Base-by-base conservation (phyloP, 1,140 invertebrate species). In the Drosophila repletoides region DNA sequence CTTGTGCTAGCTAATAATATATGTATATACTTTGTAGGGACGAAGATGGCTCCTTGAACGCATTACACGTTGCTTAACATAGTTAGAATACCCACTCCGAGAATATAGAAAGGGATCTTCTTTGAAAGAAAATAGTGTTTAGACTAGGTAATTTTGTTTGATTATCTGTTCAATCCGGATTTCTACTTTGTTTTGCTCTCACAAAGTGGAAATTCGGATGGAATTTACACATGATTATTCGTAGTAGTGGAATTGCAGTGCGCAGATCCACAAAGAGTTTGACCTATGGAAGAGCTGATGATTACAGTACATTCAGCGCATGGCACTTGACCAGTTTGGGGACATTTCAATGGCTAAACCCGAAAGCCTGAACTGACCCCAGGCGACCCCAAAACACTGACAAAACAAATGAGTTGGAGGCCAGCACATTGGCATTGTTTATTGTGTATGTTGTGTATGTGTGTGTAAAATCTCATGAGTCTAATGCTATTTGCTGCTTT, bases 341-440 rank as follows among this genome's bases (percentile, higher is more conserved):
- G 41, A 1, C 26, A 21, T 15, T 29, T 22, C n/a, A n/a, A n/a
- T n/a, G 33, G 28, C 10, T 2, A 15, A 41, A 29, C 4, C 24
- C 4, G n/a, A 15, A 43, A 29, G 33, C 56, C 56, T 19, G 26
- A 61, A 24, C 21, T 60, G 56, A 38, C 31, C 31, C 28, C 33
- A 49, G 28, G 22, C 34, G 46, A 14, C 15, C 43, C 43, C 5
- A 17, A 28, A 10, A n/a, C 21, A 14, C 58, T 31, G 58, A 26
- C 61, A 58, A 49, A 40, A 65, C 61, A 65, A 65, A 59, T 65
- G 61, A 65, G 53, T 33, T 58, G 53, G 26, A 33, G 29, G 46
- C 46, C 17, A 33, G 28, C 46, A 52, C 19, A 7, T 14, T 21
- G 40, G 3, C 24, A 6, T 22, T 15, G n/a, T 6, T 5, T n/a